phyloP scores from a whole-genome alignment of 2,888 invertebrate genomes.

The Caenorhabditis parvicauda region DNA sequence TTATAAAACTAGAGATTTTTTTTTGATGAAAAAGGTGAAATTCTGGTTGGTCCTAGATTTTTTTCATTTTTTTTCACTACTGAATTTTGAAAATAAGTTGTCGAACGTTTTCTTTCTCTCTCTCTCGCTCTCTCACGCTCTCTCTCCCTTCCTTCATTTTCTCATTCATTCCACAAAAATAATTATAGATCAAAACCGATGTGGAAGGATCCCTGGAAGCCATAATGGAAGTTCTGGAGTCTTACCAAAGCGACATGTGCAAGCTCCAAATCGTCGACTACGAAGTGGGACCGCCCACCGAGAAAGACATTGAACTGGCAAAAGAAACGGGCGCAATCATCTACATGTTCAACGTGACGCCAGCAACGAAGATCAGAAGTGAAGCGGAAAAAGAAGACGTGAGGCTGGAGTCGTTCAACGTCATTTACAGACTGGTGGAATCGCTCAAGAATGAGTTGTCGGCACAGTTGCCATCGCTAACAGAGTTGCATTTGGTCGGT shows the following conservation, averaged over 20 bases:
- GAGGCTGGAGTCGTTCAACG: constrained; percentile 74
- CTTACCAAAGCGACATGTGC: constrained; percentile 73
- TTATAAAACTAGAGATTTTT: background rate
- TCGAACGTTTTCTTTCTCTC: too few species aligned
- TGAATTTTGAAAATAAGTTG: too few species aligned
- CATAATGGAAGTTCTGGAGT: constrained; percentile 82
- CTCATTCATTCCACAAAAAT: too few species aligned
- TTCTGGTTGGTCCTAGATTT: background rate
- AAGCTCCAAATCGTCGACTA: constrained; percentile 81
- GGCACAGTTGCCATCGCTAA: constrained; percentile 72
- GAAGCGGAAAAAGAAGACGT: constrained; percentile 70
- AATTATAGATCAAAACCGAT: constrained; percentile 71
- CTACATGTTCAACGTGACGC: constrained; percentile 81
- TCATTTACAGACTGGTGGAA: constrained; percentile 86
- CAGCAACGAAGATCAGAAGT: constrained; percentile 61
- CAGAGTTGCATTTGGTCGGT: constrained; percentile 79
- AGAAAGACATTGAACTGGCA: constrained; percentile 82
- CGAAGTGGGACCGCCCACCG: constrained; percentile 83
- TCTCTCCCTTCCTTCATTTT: too few species aligned
- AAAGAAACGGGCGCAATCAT: constrained; percentile 70
- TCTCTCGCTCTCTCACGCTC: too few species aligned
- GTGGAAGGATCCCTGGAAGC: constrained; percentile 95
- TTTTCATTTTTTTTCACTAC: too few species aligned
- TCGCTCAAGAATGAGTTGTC: constrained; percentile 79
- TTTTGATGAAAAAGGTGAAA: too few species aligned